Evolutionary conservation across 1,140 invertebrate species (phyloP), one percentile per base, ranked within the genome.

Genomic region (Drosophila athabasca): DNA sequence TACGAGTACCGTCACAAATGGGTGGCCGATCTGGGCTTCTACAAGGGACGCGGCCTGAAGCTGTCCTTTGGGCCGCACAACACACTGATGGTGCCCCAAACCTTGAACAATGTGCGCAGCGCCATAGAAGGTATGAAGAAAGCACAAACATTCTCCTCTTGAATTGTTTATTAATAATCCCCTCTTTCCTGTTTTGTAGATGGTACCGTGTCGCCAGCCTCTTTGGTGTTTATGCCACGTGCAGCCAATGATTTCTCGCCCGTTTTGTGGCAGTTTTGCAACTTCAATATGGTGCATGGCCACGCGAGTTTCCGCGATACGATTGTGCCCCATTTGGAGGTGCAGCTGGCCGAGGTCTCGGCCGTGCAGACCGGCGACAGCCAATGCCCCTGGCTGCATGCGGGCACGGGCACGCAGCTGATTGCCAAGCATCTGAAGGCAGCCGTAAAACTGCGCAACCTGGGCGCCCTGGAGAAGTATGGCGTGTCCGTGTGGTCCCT

Each of bases 41-140:
- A 93, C 91, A 95, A 94, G 92, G 95, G 95, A 1, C 93, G 95
- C 3, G 94, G 94, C 57, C 96, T 95, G 64, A 94, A 96, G 76
- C 93, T 95, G 0, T 95, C 95, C 0, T 98, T 96, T 95, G 95
- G 94, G 0, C 94, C 94, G 1, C 93, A 93, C n/a, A 94, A 94
- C 67, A 94, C 93, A 0, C 78, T 97, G 6, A 93, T 94, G 49
- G 58, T 91, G 46, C 90, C 90, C 5, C 79, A 71, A 6, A 85
- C 90, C 0, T 72, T 65, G 3, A 85, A 90, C 45, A 87, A 90
- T 62, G 31, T 76, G 17, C 59, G 58, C n/a, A 68, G 51, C n/a
- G 6, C 69, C 7, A 76, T 50, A 5, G 79, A 88, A 29, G 35
- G 83, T 87, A 49, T 45, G 64, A 46, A 19, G 0, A 22, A 9